Conservation (phyloP, 1,140 invertebrate genomes). For the Tenebrio molitor region DNA sequence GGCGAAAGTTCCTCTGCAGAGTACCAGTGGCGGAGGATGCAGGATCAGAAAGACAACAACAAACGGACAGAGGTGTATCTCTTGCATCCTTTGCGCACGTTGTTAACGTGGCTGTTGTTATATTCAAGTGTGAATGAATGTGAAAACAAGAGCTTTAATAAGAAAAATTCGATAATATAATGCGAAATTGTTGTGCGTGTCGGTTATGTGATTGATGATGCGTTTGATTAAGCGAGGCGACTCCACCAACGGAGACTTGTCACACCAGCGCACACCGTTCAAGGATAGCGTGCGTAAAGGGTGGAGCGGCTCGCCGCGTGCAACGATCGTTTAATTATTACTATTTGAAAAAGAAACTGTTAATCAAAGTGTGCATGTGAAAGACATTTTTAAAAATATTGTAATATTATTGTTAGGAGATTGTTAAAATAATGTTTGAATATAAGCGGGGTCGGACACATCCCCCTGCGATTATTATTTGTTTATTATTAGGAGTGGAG, state of each 20-base stretch:
- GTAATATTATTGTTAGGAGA: slow-evolving; percentile 66
- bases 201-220: slow-evolving; percentile 16
- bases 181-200: slow-evolving; percentile 34
- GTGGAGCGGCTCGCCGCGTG: slow-evolving; percentile 9
- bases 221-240: slow-evolving; percentile 28
- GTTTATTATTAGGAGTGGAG: slow-evolving; percentile 48
- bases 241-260: slow-evolving; percentile 12
- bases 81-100: slow-evolving; percentile 48
- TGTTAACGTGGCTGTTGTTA: slow-evolving; percentile 61
- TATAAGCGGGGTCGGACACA: slow-evolving; percentile 34
- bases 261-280: no score
- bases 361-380: slow-evolving; percentile 58
- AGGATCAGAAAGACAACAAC: slow-evolving; percentile 7
- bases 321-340: slow-evolving; percentile 39
- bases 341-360: slow-evolving; percentile 41
- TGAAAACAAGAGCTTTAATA: slow-evolving; percentile 54
- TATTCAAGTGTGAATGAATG: slow-evolving; percentile 61
- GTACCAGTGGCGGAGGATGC: slow-evolving; percentile 35
- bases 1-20: slow-evolving; percentile 56
- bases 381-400: slow-evolving; percentile 64
- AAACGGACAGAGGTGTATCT: slow-evolving; percentile 27
- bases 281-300: no score
- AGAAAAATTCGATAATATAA: slow-evolving; percentile 40
- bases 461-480: slow-evolving; percentile 58
- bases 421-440: slow-evolving; percentile 65